Conservation (phyloP, 2,113 vertebrate genomes). For the Etheostoma cragini region DNA sequence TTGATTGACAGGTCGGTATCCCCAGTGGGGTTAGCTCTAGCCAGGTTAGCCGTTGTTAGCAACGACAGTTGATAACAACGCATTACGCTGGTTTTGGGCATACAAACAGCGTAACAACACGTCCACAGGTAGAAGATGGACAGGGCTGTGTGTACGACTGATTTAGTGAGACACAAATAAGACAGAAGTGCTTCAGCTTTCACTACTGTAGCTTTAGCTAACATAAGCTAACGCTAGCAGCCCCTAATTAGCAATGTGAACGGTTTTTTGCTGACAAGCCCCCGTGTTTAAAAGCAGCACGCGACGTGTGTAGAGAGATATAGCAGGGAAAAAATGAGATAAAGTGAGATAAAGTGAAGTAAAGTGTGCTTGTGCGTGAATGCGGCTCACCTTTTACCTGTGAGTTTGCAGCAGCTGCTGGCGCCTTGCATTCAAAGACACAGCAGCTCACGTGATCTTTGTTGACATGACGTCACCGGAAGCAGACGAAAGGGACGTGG, state of each 20-base stretch:
- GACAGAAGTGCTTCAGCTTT: no score
- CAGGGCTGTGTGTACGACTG: no score
- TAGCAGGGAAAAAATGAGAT: rapidly evolving
- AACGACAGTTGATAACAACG: no score
- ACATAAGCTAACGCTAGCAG: conserved; percentile 6
- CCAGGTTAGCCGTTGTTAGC: no score
- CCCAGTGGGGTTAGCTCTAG: no score
- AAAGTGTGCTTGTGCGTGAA: neutral
- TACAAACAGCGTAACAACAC: no score
- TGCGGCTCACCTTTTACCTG: conserved; percentile 1
- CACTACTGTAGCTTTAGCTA: neutral
- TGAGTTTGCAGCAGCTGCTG: neutral
- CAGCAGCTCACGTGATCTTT: conserved; percentile 31
- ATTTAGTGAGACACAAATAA: no score
- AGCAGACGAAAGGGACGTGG: rapidly evolving
- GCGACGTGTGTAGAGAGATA: rapidly evolving
- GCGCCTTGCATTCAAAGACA: conserved; percentile 59
- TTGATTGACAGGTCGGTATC: no score
- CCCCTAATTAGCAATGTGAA: neutral
- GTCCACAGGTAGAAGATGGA: no score
- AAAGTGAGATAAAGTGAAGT: no score
- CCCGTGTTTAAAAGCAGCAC: neutral
- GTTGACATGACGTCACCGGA: conserved; percentile 51
- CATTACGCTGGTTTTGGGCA: no score
- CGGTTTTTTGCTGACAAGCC: neutral